A percentile compares a stretch with the other conserved stretches of the same genome.
phyloP scores from a whole-genome alignment of 1,140 invertebrate species.

The Amyelois transitella region DNA sequence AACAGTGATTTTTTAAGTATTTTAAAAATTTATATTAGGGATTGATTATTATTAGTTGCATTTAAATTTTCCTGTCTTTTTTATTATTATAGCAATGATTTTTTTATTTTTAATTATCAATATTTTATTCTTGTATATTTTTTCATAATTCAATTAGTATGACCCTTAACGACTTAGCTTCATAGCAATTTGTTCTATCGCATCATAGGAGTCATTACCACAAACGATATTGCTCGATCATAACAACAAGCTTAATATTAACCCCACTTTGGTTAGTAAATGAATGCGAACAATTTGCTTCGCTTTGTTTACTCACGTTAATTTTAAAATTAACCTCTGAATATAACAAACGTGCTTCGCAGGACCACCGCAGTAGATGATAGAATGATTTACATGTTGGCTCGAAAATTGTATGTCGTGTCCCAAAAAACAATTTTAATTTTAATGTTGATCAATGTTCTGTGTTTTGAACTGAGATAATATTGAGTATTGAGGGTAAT shows the following conservation, averaged over 20 bases:
- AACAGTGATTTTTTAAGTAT: too few species aligned
- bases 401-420: not conserved
- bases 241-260: conserved; percentile 17
- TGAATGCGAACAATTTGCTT: conserved; percentile 38
- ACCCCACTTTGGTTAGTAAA: conserved; percentile 31
- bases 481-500: too few species aligned
- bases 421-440: not conserved
- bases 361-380: conserved; percentile 58
- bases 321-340: conserved; percentile 67
- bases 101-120: not conserved
- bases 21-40: too few species aligned
- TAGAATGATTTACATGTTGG: conserved; percentile 16
- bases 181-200: too few species aligned
- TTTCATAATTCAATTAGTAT: too few species aligned
- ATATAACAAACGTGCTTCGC: conserved; percentile 59
- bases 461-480: too few species aligned
- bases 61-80: not conserved
- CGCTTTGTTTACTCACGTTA: conserved; percentile 58
- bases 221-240: not conserved
- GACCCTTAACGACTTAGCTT: too few species aligned
- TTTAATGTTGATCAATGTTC: too few species aligned
- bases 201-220: not conserved
- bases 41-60: too few species aligned
- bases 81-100: not conserved
- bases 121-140: too few species aligned